Evolutionary conservation across 92 coral and sea anemone genomes (phyloP).

Genomic region (Desmophyllum pertusum): DNA sequence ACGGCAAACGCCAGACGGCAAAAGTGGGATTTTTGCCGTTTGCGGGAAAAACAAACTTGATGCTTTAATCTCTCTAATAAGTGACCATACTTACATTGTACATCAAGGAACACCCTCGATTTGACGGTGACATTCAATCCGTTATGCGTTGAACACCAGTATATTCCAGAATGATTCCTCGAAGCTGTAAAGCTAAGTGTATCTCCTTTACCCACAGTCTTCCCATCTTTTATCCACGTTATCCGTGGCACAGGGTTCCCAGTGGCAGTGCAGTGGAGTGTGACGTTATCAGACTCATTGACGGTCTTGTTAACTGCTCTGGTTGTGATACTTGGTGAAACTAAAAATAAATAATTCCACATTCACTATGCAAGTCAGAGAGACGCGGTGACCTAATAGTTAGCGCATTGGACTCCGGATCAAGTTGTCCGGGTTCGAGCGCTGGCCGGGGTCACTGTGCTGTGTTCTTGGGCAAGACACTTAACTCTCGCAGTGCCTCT

Average conservation of each 20-base stretch:
- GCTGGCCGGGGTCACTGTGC: too few species aligned
- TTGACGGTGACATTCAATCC: conserved; percentile 16
- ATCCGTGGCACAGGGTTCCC: conserved; percentile 22
- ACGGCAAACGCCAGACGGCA: too few species aligned
- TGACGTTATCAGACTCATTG: conserved; percentile 4
- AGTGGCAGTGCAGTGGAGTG: conserved; percentile 2
- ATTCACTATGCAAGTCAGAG: too few species aligned
- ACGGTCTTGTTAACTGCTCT: conserved; percentile 2
- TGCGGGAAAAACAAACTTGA: too few species aligned
- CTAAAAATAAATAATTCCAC: not conserved
- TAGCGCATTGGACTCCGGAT: too few species aligned
- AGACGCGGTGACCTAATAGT: too few species aligned
- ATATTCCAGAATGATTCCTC: conserved; percentile 16
- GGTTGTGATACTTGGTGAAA: not conserved
- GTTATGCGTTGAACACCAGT: not conserved
- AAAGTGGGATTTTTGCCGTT: too few species aligned
- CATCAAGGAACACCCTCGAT: not conserved
- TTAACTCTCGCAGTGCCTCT: too few species aligned
- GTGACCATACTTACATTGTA: not conserved
- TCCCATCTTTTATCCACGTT: conserved; percentile 10
- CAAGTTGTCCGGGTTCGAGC: too few species aligned
- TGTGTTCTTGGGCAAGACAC: too few species aligned
- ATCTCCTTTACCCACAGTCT: not conserved
- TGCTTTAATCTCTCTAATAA: too few species aligned
- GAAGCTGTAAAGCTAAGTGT: not conserved